These are phyloP conservation scores for Lophius piscatorius DNA, from an alignment of 2,113 vertebrate genomes.

Conservation along the genomic window DNA sequence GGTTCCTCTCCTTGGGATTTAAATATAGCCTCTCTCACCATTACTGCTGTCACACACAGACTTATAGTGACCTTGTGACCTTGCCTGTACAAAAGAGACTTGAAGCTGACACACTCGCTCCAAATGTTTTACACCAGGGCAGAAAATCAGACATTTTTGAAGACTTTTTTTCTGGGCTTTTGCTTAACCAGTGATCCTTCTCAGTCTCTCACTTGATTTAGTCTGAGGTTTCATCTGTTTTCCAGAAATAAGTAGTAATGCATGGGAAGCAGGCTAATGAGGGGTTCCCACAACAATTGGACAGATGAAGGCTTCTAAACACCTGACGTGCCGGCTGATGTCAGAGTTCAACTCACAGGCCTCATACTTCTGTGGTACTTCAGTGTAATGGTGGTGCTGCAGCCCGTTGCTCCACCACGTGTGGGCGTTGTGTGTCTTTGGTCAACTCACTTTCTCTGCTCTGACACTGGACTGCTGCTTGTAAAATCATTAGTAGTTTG, in stretches of 20 bases:
- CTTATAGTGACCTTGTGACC: slow-evolving; percentile 64
- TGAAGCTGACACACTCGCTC: slow-evolving; percentile 46
- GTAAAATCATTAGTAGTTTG: slow-evolving; percentile 7
- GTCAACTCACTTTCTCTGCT: slow-evolving; percentile 31
- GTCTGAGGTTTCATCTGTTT: slow-evolving; percentile 4
- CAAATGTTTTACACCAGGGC: slow-evolving; percentile 40
- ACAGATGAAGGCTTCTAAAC: slow-evolving; percentile 36
- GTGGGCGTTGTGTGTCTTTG: slow-evolving; percentile 39
- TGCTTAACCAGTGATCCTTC: background rate
- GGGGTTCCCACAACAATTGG: slow-evolving; percentile 29
- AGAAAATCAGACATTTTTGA: slow-evolving; percentile 11
- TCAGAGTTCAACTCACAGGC: slow-evolving; percentile 49
- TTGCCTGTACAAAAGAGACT: slow-evolving; percentile 52
- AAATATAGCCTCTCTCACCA: slow-evolving; percentile 64
- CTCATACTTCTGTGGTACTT: slow-evolving; percentile 31
- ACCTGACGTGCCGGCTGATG: slow-evolving; percentile 42
- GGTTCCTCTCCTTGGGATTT: slow-evolving; percentile 58
- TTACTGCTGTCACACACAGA: slow-evolving; percentile 65
- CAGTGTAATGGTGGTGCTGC: slow-evolving; percentile 29
- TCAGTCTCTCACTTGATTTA: slow-evolving; percentile 7
- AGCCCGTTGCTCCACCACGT: slow-evolving; percentile 35
- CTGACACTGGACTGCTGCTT: background rate
- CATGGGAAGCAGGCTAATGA: slow-evolving; percentile 13
- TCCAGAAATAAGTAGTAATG: background rate
- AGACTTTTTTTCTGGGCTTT: background rate